Evolutionary conservation across 2,113 vertebrate genomes (phyloP), one percentile per base, ranked within the genome.

Genomic region (Capricornis sumatraensis): DNA sequence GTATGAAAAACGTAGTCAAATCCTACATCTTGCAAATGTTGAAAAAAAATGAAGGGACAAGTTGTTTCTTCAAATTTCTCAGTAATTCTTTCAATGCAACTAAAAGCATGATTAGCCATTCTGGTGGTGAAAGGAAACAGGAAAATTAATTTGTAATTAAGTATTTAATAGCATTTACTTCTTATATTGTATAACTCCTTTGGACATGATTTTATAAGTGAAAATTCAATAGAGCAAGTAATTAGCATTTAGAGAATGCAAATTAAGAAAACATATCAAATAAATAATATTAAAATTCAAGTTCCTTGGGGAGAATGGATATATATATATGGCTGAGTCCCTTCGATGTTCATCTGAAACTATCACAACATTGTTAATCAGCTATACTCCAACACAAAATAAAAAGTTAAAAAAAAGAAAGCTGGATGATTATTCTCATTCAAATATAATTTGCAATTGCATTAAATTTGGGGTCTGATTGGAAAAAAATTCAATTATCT

Each of bases 181-280:
- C 40, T 92, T 92, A 62, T 79, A 94, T 45, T 81, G 17, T 78
- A 33, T 50, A 76, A 92, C 17, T 96, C 62, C 57, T 92, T 92
- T 81, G 85, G 81, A 86, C 58, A 78, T 91, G 25, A 86, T 92
- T 97, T 96, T 88, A 87, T 64, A 96, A 97, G 58, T 89, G 57
- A 94, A 97, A 96, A 96, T 90, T 96, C 86, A 97, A 92, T 45
- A 97, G 45, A 94, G 83, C 79, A 96, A 95, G 47, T 96, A 95
- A 97, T 96, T 88, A 96, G 27, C 71, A 97, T 85, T 92, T 96
- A 97, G 19, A 89, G 30, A 71, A 94, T 76, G 53, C 47, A 62
- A 97, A 96, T 92, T 87, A 89, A 67, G 36, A 83, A 93, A 89
- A 93, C 33, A 6, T 89, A 85, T 71, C 8, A 93, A 96, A 90